Base-by-base conservation (phyloP, 2,888 invertebrate species). In the Heteromyza rotundicornis region DNA sequence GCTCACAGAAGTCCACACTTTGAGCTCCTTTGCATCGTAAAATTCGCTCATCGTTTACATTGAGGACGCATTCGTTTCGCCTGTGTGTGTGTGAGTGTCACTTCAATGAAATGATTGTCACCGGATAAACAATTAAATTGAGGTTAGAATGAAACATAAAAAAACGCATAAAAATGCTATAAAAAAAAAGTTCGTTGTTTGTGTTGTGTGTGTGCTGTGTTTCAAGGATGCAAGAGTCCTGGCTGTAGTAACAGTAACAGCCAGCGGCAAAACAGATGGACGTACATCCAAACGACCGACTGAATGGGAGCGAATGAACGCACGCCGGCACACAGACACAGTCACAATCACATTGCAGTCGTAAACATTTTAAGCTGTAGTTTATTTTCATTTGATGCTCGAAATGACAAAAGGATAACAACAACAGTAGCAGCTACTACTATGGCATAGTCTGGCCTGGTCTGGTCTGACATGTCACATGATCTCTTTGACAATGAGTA, bases 71-170 rank as follows among this genome's bases (percentile, higher is more conserved):
- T 57, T 19, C 50, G 35, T 53, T 51, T 17, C 10, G 10, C 35
- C 14, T 40, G 49, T 44, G 32, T 52, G 27, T 55, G 32, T 57
- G 54, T 60, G 47, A 49, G 63, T 66, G 60, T 68, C 68, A 67
- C 62, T 68, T 72, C 78, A 78, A 78, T 78, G 72, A 75, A 80
- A 82, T 82, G 77, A 77, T 81, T 82, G 81, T 82, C 82, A 82
- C 82, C 81, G 82, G 82, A 80, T 82, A 82, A 81, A 81, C 82
- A 82, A 82, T 82, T 82, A 82, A 82, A 82, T 82, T 81, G 82
- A 81, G 80, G 81, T 82, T 82, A 74, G 75, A 81, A 80, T 79
- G 71, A 76, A 73, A 78, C 80, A 81, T 81, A 82, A 82, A 81
- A 74, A 77, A 71, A 71, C 71, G 73, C 81, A 80, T 82, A 82